These are phyloP conservation scores for Eulemur albifrons DNA, from an alignment of 2,797 vertebrate genomes.

Conservation along the genomic window DNA sequence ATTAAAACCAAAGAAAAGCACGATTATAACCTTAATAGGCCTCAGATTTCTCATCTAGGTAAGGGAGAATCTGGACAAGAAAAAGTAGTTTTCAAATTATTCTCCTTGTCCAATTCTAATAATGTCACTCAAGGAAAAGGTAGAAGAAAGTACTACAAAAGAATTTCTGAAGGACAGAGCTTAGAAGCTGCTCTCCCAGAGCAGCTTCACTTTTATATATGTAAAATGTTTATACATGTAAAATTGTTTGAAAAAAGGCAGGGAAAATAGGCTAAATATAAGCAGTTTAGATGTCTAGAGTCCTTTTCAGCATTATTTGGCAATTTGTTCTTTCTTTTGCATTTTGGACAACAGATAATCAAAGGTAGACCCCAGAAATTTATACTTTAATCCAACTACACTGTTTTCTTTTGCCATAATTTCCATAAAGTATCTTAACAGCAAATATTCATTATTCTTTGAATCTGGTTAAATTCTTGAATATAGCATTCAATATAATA, in stretches of 20 bases:
- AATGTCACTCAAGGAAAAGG: background rate
- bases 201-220: background rate
- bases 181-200: background rate
- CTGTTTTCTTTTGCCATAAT: background rate
- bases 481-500: background rate
- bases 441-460: background rate
- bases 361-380: background rate
- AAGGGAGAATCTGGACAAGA: background rate
- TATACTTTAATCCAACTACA: background rate
- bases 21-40: background rate
- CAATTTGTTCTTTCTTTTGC: slow-evolving; percentile 12
- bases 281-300: background rate
- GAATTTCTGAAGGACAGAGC: background rate
- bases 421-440: background rate
- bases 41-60: background rate
- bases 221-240: background rate
- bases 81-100: background rate
- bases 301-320: background rate
- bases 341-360: background rate
- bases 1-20: background rate
- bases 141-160: background rate
- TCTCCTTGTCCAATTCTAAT: background rate
- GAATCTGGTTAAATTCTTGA: background rate
- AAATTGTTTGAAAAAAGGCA: background rate
- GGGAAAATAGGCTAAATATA: background rate